These are phyloP conservation scores for Drosophila busckii DNA, from an alignment of 1,140 invertebrate species.

Conservation along the genomic window DNA sequence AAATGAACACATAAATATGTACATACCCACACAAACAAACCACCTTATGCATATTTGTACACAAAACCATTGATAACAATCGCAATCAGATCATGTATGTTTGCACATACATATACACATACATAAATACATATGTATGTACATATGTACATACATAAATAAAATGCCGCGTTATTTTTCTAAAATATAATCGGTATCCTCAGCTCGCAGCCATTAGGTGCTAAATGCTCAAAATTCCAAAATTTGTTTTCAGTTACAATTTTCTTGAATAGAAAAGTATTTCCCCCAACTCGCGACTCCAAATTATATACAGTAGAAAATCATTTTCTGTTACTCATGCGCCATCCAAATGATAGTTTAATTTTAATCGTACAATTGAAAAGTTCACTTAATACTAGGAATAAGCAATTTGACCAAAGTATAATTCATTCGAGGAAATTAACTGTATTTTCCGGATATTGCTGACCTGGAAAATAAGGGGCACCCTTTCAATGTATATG, in stretches of 20 bases:
- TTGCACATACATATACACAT: slow-evolving; percentile 29
- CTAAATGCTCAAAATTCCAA: slow-evolving; percentile 53
- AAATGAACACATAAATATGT: too few relatives aligned
- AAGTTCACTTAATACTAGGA: slow-evolving; percentile 65
- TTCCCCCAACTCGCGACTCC: slow-evolving; percentile 71
- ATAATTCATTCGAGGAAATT: slow-evolving; percentile 15
- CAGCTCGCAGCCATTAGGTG: too few relatives aligned
- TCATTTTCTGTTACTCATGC: slow-evolving; percentile 78
- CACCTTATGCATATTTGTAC: neutral
- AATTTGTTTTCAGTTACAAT: slow-evolving; percentile 67
- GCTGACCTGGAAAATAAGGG: slow-evolving; percentile 44
- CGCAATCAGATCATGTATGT: slow-evolving; percentile 9
- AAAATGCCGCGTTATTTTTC: slow-evolving; percentile 42
- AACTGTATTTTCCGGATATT: slow-evolving; percentile 21
- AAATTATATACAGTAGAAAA: slow-evolving; percentile 78
- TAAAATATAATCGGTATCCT: slow-evolving; percentile 66
- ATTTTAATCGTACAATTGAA: slow-evolving; percentile 78
- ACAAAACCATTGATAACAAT: neutral
- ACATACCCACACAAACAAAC: neutral
- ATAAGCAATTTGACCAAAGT: slow-evolving; percentile 26
- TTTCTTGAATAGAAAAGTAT: slow-evolving; percentile 73
- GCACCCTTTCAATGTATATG: slow-evolving; percentile 29
- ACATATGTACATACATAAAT: slow-evolving; percentile 23
- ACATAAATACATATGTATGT: slow-evolving; percentile 28
- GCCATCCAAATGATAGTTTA: slow-evolving; percentile 77